A percentile compares a stretch with the other conserved stretches of the same genome.
Evolutionary conservation across 1,140 invertebrate genomes (phyloP).

Genomic region (Helicoverpa zea): DNA sequence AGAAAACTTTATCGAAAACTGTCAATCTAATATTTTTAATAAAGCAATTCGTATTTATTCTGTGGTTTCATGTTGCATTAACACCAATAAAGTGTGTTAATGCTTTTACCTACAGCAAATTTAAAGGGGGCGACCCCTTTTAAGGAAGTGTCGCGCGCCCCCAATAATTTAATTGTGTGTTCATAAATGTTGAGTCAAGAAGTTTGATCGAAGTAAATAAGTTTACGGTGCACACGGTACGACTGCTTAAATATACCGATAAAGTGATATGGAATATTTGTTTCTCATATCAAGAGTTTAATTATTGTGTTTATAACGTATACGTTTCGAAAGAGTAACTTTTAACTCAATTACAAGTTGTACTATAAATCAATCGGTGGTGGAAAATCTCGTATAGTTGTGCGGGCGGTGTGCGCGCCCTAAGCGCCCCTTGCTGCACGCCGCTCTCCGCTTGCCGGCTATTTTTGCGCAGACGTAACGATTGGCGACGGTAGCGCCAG

Average conservation of each 20-base stretch:
- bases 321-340: conserved; percentile 71
- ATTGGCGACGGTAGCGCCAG: conserved; percentile 74
- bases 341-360: conserved; percentile 82
- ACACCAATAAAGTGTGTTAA: conserved; percentile 33
- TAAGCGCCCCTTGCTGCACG: conserved; percentile 42
- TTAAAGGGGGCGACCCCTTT: conserved; percentile 31
- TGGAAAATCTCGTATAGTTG: conserved; percentile 64
- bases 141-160: conserved; percentile 30
- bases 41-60: neutral
- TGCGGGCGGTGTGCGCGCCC: conserved; percentile 47
- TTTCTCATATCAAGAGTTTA: conserved; percentile 7
- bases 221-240: neutral
- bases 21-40: neutral
- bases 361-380: conserved; percentile 77
- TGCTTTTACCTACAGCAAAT: conserved; percentile 27
- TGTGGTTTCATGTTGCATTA: conserved; percentile 11
- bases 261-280: neutral
- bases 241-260: neutral
- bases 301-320: conserved; percentile 13
- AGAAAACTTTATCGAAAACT: neutral
- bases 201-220: conserved; percentile 35
- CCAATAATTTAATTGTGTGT: conserved; percentile 37
- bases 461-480: conserved; percentile 82
- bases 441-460: conserved; percentile 53
- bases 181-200: conserved; percentile 27